phyloP scores from a whole-genome alignment of 2,888 invertebrate genomes.

The Epinotia ramella region DNA sequence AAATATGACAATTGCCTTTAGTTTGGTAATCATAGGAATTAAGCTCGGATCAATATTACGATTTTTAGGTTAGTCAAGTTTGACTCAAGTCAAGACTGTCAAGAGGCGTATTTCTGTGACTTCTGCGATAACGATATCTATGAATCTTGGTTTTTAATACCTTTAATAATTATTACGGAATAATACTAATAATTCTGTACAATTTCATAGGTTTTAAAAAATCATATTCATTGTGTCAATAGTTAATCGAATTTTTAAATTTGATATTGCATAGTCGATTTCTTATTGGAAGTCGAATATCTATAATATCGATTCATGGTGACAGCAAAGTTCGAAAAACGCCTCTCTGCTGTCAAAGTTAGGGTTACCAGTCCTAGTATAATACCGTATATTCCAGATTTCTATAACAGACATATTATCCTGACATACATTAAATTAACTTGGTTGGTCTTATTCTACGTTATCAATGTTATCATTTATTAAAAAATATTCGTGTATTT shows the following conservation, averaged over 20 bases:
- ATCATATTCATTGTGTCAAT: background rate
- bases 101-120: background rate
- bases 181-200: background rate
- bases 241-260: background rate
- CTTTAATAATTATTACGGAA: background rate
- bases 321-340: background rate
- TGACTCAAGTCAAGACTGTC: too few relatives aligned
- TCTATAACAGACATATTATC: too few relatives aligned
- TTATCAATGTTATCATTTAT: too few relatives aligned
- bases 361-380: background rate
- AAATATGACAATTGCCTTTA: background rate
- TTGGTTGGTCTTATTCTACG: too few relatives aligned
- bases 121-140: background rate
- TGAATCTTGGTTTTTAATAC: background rate
- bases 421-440: too few relatives aligned
- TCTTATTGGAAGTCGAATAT: too few relatives aligned
- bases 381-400: background rate
- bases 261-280: background rate
- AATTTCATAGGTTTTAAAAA: background rate
- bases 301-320: background rate
- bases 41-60: background rate
- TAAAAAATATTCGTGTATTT: too few relatives aligned
- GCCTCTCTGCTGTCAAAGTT: background rate
- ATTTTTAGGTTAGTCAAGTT: slow-evolving; percentile 35
- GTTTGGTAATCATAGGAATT: background rate